Evolutionary conservation across 2,888 invertebrate species (phyloP), one percentile per base, ranked within the genome.

Genomic region (Dynastes maya): DNA sequence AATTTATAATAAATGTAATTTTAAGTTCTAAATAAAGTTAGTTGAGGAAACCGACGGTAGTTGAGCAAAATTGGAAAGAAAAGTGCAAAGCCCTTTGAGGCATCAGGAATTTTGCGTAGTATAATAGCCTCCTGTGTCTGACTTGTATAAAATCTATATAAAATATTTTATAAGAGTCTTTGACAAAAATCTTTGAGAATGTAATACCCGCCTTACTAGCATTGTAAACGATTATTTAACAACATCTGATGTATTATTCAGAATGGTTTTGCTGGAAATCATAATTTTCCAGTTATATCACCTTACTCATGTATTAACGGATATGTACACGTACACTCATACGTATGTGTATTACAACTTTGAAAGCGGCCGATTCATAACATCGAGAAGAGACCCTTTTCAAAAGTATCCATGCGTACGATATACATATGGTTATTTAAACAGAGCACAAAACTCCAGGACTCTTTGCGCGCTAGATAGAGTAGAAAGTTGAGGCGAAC

Each of bases 321-420:
- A 37, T 37, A 37, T 37, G 32, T 51, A 51, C n/a, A 51, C 37
- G 51, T 16, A 68, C 29, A 29, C 61, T 9, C 45, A 49, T 29
- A 61, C 45, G 45, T 16, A 29, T 51, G 58, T 40, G 72, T 72
- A 71, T 53, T 72, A 61, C 61, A 61, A 37, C 72, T 61, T 74
- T 61, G 22, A 74, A 74, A 74, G 72, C 58, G 45, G 4, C 45
- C 61, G 61, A 61, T 74, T 61, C 72, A 74, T 86, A 85, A 85
- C 58, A 74, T 74, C 27, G 27, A 58, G 1, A 22, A 58, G 72
- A 74, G 72, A 16, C 72, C 85, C 87, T 87, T 87, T 88, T 88
- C 85, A 86, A 87, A 87, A 87, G 88, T 87, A 88, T 87, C 86
- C 88, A 86, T 88, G 88, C 87, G 87, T 88, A 84, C 87, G 85